Percentiles rank a stretch among this genome's conserved stretches.
These are phyloP conservation scores for Nasonia oneida DNA, from an alignment of 2,888 invertebrate genomes.

Conservation along the genomic window DNA sequence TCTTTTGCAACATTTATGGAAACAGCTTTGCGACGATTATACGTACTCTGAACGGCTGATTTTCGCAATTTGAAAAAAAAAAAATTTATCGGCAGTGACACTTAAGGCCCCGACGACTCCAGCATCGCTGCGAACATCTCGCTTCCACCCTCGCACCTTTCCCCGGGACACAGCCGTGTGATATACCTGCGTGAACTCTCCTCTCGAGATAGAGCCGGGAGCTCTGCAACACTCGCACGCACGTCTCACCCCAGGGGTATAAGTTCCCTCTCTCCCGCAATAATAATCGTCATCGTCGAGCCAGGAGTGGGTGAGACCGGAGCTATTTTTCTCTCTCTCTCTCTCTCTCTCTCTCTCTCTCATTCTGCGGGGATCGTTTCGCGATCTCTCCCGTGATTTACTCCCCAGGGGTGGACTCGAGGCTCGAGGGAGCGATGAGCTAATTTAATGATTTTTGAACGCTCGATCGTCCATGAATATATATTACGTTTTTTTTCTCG, in stretches of 20 bases:
- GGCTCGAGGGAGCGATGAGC: slow-evolving; percentile 29
- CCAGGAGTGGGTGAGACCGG: slow-evolving; percentile 14
- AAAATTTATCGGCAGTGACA: not conserved
- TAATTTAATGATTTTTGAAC: slow-evolving; percentile 52
- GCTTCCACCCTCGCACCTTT: not conserved
- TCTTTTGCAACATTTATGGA: slow-evolving; percentile 1
- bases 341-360: not conserved
- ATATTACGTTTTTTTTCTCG: not conserved
- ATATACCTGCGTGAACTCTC: not conserved
- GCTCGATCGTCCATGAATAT: not conserved
- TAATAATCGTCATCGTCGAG: slow-evolving; percentile 60
- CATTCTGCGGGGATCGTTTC: slow-evolving; percentile 30
- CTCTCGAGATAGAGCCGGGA: not conserved
- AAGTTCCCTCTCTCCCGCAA: slow-evolving; percentile 42
- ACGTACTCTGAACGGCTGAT: not conserved
- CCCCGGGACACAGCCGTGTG: not conserved
- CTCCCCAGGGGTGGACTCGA: slow-evolving; percentile 20
- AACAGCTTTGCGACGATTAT: not conserved
- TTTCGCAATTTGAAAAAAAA: too few relatives aligned
- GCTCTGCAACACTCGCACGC: not conserved
- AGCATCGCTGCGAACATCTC: not conserved
- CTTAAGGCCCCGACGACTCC: not conserved
- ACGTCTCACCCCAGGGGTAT: slow-evolving; percentile 1
- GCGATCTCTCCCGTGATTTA: slow-evolving; percentile 45
- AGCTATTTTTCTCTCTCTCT: not conserved